Conservation (phyloP, 2,113 vertebrate species). For the Nettapus auritus region DNA sequence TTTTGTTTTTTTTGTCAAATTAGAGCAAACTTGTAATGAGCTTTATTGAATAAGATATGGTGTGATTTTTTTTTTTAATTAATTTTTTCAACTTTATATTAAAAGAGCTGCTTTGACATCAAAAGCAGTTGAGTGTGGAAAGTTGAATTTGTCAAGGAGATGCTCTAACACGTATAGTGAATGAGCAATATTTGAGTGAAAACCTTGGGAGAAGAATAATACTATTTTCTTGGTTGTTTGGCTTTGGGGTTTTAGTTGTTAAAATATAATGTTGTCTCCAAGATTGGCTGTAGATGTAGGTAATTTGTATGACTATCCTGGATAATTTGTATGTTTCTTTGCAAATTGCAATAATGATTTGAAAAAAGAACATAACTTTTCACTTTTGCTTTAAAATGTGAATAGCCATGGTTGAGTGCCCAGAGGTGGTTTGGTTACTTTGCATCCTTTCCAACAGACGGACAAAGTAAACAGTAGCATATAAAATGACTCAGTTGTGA, state of each 20-base stretch:
- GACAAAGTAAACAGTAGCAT: slow-evolving; percentile 42
- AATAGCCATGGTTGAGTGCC: neutral
- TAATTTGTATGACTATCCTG: slow-evolving; percentile 19
- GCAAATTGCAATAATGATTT: neutral
- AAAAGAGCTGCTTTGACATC: neutral
- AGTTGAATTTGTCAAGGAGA: neutral
- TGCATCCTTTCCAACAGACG: slow-evolving; percentile 44
- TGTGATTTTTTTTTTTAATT: neutral
- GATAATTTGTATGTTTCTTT: slow-evolving; percentile 29
- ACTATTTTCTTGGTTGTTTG: neutral
- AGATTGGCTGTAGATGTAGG: neutral
- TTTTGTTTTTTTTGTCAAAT: neutral
- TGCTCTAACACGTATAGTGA: neutral
- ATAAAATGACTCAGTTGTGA: slow-evolving; percentile 36
- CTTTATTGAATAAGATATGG: neutral
- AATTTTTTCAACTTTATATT: neutral
- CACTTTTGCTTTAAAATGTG: slow-evolving; percentile 5
- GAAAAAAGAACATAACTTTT: slow-evolving; percentile 6
- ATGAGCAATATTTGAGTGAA: neutral
- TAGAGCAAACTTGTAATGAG: neutral
- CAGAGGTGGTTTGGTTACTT: slow-evolving; percentile 50
- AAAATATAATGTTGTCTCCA: neutral
- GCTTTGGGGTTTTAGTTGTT: slow-evolving; percentile 21
- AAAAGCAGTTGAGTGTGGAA: neutral
- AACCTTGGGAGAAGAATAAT: neutral